phyloP scores from a whole-genome alignment of 2,797 vertebrate genomes.

The Percopsis omiscomaycus region DNA sequence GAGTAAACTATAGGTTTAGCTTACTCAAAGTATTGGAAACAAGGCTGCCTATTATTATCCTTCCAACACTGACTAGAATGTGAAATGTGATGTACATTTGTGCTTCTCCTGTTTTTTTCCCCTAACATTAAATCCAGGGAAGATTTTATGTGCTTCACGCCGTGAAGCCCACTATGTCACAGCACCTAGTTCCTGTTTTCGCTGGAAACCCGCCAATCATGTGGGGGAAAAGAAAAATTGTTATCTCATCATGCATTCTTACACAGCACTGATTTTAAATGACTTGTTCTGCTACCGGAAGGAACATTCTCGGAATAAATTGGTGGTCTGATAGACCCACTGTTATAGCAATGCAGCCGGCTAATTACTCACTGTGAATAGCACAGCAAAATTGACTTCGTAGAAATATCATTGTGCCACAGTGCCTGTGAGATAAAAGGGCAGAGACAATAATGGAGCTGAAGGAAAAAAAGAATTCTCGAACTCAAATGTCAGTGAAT shows the following conservation, averaged over 20 bases:
- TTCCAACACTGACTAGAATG: constrained; percentile 31
- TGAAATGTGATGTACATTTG: constrained; percentile 55
- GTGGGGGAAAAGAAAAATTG: constrained; percentile 13
- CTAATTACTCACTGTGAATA: constrained; percentile 22
- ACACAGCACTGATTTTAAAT: constrained; percentile 23
- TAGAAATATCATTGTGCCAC: constrained; percentile 12
- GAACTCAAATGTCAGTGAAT: constrained; percentile 65
- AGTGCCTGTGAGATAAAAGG: constrained; percentile 17
- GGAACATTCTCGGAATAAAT: constrained; percentile 25
- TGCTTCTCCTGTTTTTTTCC: neutral
- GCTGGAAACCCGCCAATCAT: constrained; percentile 6
- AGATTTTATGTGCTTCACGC: constrained; percentile 54
- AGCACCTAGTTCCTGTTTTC: constrained; percentile 37
- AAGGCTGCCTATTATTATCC: constrained; percentile 4
- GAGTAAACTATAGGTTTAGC: constrained; percentile 13
- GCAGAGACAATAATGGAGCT: constrained; percentile 4
- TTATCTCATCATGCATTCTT: constrained; percentile 30
- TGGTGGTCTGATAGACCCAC: constrained; percentile 16
- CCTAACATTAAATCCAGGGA: constrained; percentile 15
- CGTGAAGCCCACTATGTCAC: constrained; percentile 47
- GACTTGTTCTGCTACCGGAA: constrained; percentile 8
- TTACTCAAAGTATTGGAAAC: constrained; percentile 1
- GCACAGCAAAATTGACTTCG: constrained; percentile 11
- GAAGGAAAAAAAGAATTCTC: constrained; percentile 9
- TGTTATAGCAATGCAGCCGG: constrained; percentile 4